Base-by-base conservation (phyloP, 2,113 vertebrate species). In the Numenius arquata region DNA sequence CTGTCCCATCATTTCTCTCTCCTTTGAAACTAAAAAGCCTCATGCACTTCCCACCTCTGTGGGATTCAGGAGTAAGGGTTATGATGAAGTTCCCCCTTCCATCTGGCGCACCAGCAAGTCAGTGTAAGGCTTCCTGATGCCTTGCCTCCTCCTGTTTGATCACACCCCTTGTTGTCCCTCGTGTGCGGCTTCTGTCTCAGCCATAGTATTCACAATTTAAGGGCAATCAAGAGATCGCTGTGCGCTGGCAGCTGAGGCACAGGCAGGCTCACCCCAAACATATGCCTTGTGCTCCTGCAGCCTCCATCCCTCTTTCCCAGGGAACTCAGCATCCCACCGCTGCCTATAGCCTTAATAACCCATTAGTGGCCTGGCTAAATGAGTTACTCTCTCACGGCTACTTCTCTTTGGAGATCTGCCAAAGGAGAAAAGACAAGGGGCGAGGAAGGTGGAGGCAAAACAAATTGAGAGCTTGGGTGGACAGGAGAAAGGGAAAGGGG, bases 321-420 rank as follows among this genome's bases (percentile, higher is more conserved):
- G 88, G 96, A 98, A 96, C 12, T 89, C 93, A 91, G 88, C 94
- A 94, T 90, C 94, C 91, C 83, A 88, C 86, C 34, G 11, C 74
- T 15, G 79, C 56, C 93, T 95, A 73, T 80, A 88, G 92, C 90
- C 83, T 83, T 93, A 96, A 96, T 93, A 97, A 97, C 93, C 95
- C 95, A 96, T 97, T 96, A 97, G 90, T 19, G 0, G 89, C 87
- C 95, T 73, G 88, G 93, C 93, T 92, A 97, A 96, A 92, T 88
- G 72, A 88, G 85, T 91, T 94, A 94, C 96, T 98, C 95, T 95
- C 83, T 89, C 90, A 62, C 9, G 36, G 89, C 66, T 83, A 77
- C 95, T 91, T 88, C 25, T 94, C 85, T 68, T 78, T 98, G 98
- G 98, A 96, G 87, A 86, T 67, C 71, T 86, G 98, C 97, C 98